A percentile compares a stretch with the other conserved stretches of the same genome.
Evolutionary conservation across 2,797 vertebrate species (phyloP).

Genomic region (Oryzias sinensis): DNA sequence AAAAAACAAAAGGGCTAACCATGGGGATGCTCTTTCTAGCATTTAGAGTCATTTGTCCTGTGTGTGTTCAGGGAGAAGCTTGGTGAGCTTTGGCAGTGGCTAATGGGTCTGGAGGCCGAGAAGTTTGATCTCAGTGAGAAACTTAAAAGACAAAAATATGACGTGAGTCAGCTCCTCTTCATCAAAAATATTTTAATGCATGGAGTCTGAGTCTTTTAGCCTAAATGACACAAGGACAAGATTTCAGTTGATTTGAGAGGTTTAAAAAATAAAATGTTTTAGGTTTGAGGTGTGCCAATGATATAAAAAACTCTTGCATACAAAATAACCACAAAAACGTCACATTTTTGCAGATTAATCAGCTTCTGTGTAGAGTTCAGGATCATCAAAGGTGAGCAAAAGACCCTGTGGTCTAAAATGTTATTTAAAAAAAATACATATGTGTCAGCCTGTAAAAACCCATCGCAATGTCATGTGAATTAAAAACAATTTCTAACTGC

Average conservation of each 20-base stretch:
- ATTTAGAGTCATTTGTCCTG: not conserved
- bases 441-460: no score
- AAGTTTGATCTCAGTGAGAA: conserved; percentile 82
- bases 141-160: conserved; percentile 82
- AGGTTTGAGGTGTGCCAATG: no score
- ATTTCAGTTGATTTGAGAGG: no score
- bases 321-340: conserved; percentile 9
- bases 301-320: not conserved
- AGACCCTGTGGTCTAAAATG: no score
- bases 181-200: no score
- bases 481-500: not conserved
- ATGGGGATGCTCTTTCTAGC: not conserved
- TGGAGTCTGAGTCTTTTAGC: no score
- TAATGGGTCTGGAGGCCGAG: conserved; percentile 80
- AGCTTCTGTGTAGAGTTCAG: conserved; percentile 73
- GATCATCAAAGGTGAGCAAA: conserved; percentile 75
- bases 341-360: conserved; percentile 72
- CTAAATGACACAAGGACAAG: no score
- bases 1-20: not conserved
- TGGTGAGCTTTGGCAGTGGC: conserved; percentile 77
- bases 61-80: conserved; percentile 77
- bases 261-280: no score
- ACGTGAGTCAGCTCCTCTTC: conserved; percentile 66
- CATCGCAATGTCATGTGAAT: not conserved
- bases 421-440: no score